Evolutionary conservation across 2,113 vertebrate species (phyloP).

Genomic region (Panurus biarmicus): DNA sequence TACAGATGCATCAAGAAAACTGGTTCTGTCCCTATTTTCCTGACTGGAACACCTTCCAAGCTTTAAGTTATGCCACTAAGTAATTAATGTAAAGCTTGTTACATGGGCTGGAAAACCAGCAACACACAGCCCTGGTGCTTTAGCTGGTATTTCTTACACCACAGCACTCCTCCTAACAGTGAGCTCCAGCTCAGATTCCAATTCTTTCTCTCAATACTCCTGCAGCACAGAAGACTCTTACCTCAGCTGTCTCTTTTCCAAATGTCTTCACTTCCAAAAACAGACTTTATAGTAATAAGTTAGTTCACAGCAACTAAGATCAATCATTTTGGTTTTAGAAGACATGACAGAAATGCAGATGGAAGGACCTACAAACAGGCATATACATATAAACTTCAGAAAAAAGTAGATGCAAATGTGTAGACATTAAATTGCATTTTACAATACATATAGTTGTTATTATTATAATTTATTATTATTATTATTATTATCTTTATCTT

Average conservation of each 20-base stretch:
- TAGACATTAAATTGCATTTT: background rate
- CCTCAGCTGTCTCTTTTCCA: background rate
- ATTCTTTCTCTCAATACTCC: background rate
- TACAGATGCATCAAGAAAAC: background rate
- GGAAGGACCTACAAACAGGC: background rate
- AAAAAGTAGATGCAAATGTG: background rate
- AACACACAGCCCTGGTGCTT: background rate
- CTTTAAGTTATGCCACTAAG: background rate
- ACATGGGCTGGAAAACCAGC: background rate
- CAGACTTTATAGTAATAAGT: background rate
- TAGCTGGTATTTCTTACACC: background rate
- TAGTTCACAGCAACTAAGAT: background rate
- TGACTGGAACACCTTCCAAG: background rate
- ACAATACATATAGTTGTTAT: background rate
- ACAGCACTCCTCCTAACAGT: background rate
- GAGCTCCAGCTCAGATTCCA: background rate
- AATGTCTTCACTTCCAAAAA: background rate
- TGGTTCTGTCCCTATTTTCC: background rate
- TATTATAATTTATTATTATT: too few species aligned
- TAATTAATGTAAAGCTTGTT: background rate
- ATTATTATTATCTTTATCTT: too few species aligned
- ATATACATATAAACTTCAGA: background rate
- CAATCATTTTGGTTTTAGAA: background rate
- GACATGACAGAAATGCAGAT: background rate
- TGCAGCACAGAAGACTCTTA: background rate